These are phyloP conservation scores for Terebella lapidaria DNA, from an alignment of 2,888 invertebrate genomes.

Conservation along the genomic window DNA sequence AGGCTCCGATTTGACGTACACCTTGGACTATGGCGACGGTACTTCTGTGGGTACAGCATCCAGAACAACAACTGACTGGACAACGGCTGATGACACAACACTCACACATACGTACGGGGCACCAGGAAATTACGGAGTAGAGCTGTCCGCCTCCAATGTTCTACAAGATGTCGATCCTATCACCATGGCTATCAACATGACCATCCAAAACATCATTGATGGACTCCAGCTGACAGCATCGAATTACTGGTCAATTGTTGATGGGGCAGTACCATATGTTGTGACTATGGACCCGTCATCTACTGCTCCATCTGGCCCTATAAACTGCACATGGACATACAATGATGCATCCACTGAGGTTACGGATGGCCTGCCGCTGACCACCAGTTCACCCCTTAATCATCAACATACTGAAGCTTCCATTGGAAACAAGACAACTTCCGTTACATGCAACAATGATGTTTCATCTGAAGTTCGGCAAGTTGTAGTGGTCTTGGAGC, in stretches of 20 bases:
- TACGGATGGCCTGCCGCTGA: neutral
- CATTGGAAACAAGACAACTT: neutral
- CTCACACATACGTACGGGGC: neutral
- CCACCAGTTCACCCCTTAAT: neutral
- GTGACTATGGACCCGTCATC: neutral
- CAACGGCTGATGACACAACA: neutral
- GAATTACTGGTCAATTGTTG: neutral
- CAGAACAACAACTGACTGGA: neutral
- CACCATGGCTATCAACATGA: neutral
- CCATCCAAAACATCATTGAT: neutral
- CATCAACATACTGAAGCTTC: neutral
- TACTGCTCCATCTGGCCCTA: neutral
- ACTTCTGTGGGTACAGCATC: neutral
- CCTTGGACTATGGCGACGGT: neutral
- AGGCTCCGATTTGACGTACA: neutral
- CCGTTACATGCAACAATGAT: neutral
- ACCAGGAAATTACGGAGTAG: neutral
- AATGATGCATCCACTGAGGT: neutral
- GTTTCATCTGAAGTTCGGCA: neutral
- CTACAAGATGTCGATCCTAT: neutral
- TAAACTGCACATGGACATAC: neutral
- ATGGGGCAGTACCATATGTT: neutral
- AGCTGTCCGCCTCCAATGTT: neutral
- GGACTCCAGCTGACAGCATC: neutral
- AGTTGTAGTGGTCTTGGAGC: neutral